These are phyloP conservation scores for Poecilia velifera DNA, from an alignment of 2,797 vertebrate species.

Conservation along the genomic window DNA sequence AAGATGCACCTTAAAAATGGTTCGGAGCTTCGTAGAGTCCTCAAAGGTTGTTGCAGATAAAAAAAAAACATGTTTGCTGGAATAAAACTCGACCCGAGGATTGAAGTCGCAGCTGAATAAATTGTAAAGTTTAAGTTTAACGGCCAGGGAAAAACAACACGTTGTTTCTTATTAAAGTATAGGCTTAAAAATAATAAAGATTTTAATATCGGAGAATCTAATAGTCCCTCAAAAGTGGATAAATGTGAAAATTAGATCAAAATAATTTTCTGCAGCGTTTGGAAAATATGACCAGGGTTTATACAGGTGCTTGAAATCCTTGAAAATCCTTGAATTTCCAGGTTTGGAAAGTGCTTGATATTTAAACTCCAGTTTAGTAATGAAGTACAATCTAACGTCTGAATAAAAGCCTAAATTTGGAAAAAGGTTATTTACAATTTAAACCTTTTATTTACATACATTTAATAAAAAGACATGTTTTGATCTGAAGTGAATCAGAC, in stretches of 20 bases:
- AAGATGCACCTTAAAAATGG: neutral
- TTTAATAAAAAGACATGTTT: too few relatives aligned
- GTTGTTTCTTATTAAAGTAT: neutral
- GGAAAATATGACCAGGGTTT: neutral
- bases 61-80: neutral
- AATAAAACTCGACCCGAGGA: neutral
- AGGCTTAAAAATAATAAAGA: neutral
- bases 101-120: neutral
- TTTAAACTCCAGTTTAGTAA: too few relatives aligned
- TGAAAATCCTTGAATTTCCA: too few relatives aligned
- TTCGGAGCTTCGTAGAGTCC: neutral
- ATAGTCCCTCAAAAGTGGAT: neutral
- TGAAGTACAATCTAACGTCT: too few relatives aligned
- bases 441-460: too few relatives aligned
- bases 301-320: too few relatives aligned
- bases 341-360: too few relatives aligned
- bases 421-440: too few relatives aligned
- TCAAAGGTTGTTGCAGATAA: neutral
- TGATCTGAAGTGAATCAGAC: too few relatives aligned
- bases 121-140: neutral
- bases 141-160: neutral
- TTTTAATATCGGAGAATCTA: neutral
- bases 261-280: neutral
- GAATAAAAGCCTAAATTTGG: too few relatives aligned
- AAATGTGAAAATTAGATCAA: neutral